Evolutionary conservation across 1,140 invertebrate genomes (phyloP).

Genomic region (Pomacea maculata): DNA sequence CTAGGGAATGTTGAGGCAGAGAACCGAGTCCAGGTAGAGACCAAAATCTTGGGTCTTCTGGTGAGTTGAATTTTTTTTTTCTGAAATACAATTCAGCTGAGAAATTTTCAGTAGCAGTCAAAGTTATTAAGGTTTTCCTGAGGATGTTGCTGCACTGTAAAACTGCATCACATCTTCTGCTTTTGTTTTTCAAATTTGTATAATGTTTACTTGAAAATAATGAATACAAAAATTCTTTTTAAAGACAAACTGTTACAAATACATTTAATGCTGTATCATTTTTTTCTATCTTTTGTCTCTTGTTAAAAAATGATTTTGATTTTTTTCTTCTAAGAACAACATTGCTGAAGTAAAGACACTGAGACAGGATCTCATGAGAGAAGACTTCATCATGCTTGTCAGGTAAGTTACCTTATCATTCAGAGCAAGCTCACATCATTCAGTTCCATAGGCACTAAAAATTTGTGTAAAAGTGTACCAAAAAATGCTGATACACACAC

Average conservation of each 20-base stretch:
- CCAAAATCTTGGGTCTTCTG: constrained; percentile 81
- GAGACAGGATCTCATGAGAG: constrained; percentile 72
- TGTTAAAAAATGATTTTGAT: no score
- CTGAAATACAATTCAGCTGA: no score
- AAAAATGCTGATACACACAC: no score
- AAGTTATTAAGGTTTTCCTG: not conserved
- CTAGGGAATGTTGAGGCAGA: constrained; percentile 47
- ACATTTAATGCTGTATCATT: no score
- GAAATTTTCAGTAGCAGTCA: not conserved
- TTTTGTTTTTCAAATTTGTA: not conserved
- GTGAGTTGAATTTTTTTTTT: constrained; percentile 47
- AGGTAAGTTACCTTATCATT: constrained; percentile 57
- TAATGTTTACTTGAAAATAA: not conserved
- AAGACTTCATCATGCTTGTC: constrained; percentile 73
- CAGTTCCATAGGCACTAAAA: no score
- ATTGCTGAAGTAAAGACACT: constrained; percentile 79
- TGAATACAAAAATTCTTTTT: not conserved
- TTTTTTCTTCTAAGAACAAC: constrained; percentile 71
- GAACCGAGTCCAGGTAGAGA: constrained; percentile 76
- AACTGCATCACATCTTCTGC: not conserved
- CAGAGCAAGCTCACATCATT: no score
- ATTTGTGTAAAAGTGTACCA: no score
- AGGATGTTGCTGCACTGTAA: no score
- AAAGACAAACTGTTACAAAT: no score
- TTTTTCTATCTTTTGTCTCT: no score